These are phyloP conservation scores for Artibeus jamaicensis DNA, from an alignment of 2,797 vertebrate species.

Conservation along the genomic window DNA sequence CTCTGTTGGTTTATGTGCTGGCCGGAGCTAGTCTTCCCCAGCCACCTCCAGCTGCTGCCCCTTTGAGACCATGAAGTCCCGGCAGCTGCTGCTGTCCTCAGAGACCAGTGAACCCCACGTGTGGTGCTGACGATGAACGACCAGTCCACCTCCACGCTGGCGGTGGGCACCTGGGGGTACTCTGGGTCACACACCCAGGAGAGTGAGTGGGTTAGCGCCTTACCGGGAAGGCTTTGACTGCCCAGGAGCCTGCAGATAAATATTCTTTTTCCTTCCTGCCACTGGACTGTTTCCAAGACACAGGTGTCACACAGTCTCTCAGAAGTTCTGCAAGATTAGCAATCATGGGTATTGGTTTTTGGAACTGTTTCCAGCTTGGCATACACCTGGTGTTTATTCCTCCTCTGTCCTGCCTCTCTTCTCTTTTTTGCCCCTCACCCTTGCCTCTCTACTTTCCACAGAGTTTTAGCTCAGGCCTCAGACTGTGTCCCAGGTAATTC, in stretches of 20 bases:
- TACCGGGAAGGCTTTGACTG: not conserved
- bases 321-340: not conserved
- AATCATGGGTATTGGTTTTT: not conserved
- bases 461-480: not conserved
- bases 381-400: not conserved
- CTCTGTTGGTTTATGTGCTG: not conserved
- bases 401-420: not conserved
- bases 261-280: not conserved
- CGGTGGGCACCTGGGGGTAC: not conserved
- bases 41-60: not conserved
- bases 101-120: not conserved
- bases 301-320: not conserved
- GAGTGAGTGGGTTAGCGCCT: too few species aligned
- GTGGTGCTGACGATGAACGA: not conserved
- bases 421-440: not conserved
- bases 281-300: not conserved
- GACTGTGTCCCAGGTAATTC: not conserved
- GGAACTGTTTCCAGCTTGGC: not conserved
- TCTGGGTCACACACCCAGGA: not conserved
- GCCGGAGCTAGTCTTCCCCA: not conserved
- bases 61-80: not conserved
- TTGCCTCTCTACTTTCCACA: not conserved
- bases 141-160: not conserved
- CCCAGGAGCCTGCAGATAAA: not conserved
- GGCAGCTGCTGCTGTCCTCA: not conserved